Conservation (phyloP, 2,888 invertebrate genomes). For the Thymelicus sylvestris region DNA sequence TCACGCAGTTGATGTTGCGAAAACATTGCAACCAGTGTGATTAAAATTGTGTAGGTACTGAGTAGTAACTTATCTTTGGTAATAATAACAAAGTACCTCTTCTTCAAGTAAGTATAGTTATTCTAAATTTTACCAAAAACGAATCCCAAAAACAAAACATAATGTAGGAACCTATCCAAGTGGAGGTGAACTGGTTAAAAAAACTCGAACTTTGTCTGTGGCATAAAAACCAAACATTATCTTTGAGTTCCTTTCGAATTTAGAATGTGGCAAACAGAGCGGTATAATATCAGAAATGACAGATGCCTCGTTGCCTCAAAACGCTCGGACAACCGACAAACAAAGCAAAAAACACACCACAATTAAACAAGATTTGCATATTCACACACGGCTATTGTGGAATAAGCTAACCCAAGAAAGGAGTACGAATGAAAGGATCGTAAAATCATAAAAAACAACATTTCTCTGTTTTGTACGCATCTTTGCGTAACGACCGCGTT, state of each 20-base stretch:
- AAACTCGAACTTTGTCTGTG: not conserved
- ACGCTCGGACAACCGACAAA: constrained; percentile 53
- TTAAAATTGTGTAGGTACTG: not conserved
- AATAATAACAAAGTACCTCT: no score
- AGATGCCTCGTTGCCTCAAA: constrained; percentile 68
- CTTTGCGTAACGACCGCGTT: constrained; percentile 66
- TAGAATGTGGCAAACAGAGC: constrained; percentile 62
- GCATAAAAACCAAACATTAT: constrained; percentile 61
- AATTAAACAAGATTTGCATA: constrained; percentile 79
- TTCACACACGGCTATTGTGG: constrained; percentile 60
- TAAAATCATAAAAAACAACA: constrained; percentile 40
- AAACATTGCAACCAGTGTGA: not conserved
- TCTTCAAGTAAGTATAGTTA: no score
- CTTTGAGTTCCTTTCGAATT: constrained; percentile 55
- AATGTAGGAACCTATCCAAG: no score
- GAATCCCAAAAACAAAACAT: no score
- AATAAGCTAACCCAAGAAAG: constrained; percentile 58
- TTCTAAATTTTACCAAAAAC: no score
- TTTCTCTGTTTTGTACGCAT: constrained; percentile 67
- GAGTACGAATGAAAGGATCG: constrained; percentile 60
- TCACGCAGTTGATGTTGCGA: not conserved
- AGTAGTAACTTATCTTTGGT: not conserved
- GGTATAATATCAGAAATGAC: constrained; percentile 78
- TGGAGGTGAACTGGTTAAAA: not conserved
- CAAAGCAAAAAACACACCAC: constrained; percentile 57